A percentile compares a stretch with the other conserved stretches of the same genome.
Conservation (phyloP, 1,140 invertebrate genomes). For the Pseudomyrmex sp. region DNA sequence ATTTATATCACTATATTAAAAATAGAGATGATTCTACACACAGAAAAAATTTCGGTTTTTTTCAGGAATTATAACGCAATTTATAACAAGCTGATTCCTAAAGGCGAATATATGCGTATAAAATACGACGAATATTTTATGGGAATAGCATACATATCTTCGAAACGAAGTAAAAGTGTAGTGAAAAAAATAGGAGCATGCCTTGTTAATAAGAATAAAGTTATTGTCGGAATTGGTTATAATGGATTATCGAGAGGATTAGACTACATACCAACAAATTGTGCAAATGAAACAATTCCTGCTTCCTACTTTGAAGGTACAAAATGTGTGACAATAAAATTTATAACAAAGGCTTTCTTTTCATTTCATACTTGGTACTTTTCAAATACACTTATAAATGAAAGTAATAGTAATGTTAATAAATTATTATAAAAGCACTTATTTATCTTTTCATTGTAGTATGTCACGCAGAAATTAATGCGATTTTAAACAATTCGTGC, state of each 20-base stretch:
- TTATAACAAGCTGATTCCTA: no score
- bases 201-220: slow-evolving; percentile 95
- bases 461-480: slow-evolving; percentile 99
- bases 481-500: slow-evolving; percentile 94
- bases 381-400: neutral
- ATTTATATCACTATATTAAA: no score
- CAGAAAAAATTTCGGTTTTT: no score
- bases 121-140: slow-evolving; percentile 95
- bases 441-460: slow-evolving; percentile 87
- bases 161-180: slow-evolving; percentile 97
- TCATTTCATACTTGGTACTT: slow-evolving; percentile 75
- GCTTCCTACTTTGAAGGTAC: no score
- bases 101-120: no score
- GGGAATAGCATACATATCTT: slow-evolving; percentile 92
- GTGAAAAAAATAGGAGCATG: slow-evolving; percentile 96
- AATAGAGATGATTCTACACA: no score
- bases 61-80: no score
- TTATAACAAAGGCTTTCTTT: slow-evolving; percentile 87
- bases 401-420: neutral
- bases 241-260: slow-evolving; percentile 98
- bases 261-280: slow-evolving; percentile 21
- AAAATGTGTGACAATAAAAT: slow-evolving; percentile 90
- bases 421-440: neutral
- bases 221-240: slow-evolving; percentile 97
- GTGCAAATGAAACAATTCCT: no score